Base-by-base conservation (phyloP, 2,888 invertebrate species). In the Apoda limacodes region DNA sequence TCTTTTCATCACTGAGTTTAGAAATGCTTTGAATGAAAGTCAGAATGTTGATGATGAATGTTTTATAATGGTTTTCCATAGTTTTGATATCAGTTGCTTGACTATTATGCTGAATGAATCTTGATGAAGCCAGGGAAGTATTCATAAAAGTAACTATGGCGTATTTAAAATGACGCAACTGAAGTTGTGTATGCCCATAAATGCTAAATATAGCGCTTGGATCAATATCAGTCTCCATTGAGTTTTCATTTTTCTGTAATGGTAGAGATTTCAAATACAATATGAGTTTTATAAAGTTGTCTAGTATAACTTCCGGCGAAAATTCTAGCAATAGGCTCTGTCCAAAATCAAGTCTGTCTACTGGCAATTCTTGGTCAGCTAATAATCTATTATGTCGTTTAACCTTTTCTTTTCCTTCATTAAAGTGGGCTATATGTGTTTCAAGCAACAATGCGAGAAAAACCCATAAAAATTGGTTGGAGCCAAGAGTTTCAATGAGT, bases 151-250 rank as follows among this genome's bases (percentile, higher is more conserved):
- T 88, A 10, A 95, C 74, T 13, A 90, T 75, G 0, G 88, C 83
- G 52, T 93, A 94, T 66, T 92, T 94, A 60, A 89, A 95, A 60
- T 95, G 93, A 2, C 93, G 83, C 30, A 94, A 72, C 45, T 94
- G 90, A 50, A 90, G 89, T 0, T 88, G 82, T 0, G 86, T 85
- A 46, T 87, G 87, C 1, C 81, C 76, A 5, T 80, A 82, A 0
- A 89, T 72, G 52, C 88, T 84, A 43, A 89, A 89, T 27, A 89
- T 76, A 17, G 82, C 75, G 32, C 63, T 56, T 0, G 72, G 66
- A 40, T 75, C 66, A 0, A 70, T 49, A 11, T 66, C 64, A 2
- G 67, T 61, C 4, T 76, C 70, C 57, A 67, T 66, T 1, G 62
- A 55, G 33, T 82, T 71, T 17, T 82, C 80, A 30, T 84, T 83